Conservation (phyloP, 2,113 vertebrate species). For the Felis chaus region DNA sequence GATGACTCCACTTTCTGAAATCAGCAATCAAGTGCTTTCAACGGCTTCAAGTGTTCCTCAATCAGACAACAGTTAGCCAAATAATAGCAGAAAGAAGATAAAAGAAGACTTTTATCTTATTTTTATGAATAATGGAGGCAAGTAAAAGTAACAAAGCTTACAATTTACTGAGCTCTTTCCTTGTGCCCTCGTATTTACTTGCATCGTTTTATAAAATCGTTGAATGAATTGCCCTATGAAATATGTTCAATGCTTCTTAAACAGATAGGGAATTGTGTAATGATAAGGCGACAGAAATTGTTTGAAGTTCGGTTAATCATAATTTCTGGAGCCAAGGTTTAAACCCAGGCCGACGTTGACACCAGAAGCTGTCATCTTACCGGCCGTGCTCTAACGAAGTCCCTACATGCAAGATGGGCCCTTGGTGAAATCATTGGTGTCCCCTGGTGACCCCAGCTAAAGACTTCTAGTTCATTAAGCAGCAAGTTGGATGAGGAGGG, state of each 20-base stretch:
- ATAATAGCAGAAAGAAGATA: background rate
- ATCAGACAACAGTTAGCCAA: background rate
- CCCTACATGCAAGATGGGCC: background rate
- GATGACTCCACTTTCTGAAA: no score
- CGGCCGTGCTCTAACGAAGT: accelerated
- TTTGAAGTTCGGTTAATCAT: background rate
- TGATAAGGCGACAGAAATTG: background rate
- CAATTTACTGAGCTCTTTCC: background rate
- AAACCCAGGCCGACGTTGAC: background rate
- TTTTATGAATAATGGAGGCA: background rate
- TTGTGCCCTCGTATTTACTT: background rate
- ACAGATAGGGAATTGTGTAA: background rate
- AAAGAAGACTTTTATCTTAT: background rate
- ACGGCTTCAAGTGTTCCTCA: background rate
- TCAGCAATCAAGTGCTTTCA: background rate
- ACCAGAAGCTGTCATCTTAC: no score
- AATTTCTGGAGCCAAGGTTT: no score
- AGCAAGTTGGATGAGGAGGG: background rate
- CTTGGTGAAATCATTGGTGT: background rate
- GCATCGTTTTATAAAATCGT: background rate
- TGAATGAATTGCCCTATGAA: background rate
- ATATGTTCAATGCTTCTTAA: background rate
- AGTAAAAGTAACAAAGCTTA: background rate
- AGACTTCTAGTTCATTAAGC: background rate
- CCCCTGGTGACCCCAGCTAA: background rate